Conservation (phyloP, 2,113 vertebrate species). For the Connochaetes taurinus region DNA sequence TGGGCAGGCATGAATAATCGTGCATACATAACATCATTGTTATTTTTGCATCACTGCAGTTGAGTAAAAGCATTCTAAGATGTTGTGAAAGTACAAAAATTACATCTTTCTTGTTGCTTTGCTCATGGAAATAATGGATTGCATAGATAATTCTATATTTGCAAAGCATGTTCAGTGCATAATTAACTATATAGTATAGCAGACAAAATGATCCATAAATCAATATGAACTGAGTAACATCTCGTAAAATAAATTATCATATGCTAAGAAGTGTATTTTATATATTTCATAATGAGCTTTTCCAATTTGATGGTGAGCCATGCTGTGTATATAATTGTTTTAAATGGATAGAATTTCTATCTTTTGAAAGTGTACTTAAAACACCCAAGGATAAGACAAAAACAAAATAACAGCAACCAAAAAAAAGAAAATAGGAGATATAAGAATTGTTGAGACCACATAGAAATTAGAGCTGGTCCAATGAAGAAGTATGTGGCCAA, state of each 20-base stretch:
- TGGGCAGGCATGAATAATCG: not conserved
- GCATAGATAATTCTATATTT: not conserved
- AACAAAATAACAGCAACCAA: not conserved
- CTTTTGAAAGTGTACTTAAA: not conserved
- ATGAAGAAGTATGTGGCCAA: not conserved
- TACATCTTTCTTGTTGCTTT: not conserved
- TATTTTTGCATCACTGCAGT: not conserved
- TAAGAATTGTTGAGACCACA: not conserved
- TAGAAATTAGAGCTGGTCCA: not conserved
- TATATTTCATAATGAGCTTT: not conserved
- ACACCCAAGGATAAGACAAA: not conserved
- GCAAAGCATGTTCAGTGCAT: not conserved
- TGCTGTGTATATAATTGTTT: not conserved
- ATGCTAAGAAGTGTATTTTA: not conserved
- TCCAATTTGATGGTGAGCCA: not conserved
- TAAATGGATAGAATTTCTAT: not conserved
- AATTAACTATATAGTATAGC: not conserved
- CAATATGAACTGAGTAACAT: not conserved
- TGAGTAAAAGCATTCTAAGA: constrained; percentile 17
- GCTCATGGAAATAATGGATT: not conserved
- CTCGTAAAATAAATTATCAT: not conserved
- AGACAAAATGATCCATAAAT: not conserved
- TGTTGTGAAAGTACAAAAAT: not conserved
- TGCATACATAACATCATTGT: not conserved
- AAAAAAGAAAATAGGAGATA: not conserved